These are phyloP conservation scores for Spatula versicolor DNA, from an alignment of 2,797 vertebrate genomes.

Conservation along the genomic window DNA sequence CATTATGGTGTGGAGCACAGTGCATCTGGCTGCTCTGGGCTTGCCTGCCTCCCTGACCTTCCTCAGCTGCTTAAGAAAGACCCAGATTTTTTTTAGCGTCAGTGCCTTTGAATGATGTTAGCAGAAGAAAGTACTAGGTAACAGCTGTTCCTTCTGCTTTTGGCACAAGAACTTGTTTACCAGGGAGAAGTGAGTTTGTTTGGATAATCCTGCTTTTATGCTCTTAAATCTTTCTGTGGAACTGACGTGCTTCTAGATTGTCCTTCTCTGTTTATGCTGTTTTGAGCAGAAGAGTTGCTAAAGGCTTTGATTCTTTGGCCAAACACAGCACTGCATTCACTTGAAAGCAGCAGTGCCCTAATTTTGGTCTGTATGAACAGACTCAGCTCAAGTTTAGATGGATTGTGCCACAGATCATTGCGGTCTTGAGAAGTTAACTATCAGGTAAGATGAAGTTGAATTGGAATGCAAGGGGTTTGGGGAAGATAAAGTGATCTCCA, in stretches of 20 bases:
- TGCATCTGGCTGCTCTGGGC: not conserved
- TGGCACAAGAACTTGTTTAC: slow-evolving; percentile 40
- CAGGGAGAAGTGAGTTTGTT: not conserved
- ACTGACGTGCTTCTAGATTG: not conserved
- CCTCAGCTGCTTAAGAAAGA: not conserved
- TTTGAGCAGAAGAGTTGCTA: not conserved
- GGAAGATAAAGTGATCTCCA: not conserved
- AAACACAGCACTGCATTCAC: not conserved
- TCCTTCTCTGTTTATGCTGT: not conserved
- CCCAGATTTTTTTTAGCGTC: not conserved
- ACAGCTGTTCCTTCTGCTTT: not conserved
- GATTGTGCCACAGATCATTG: not conserved
- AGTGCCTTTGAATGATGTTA: not conserved
- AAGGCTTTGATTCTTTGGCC: not conserved
- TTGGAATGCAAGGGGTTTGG: not conserved
- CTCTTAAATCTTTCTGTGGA: not conserved
- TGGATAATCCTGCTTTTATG: slow-evolving; percentile 36
- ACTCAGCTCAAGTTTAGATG: not conserved
- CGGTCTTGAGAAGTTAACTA: not conserved
- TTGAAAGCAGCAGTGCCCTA: not conserved
- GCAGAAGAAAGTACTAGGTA: not conserved
- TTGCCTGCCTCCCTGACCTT: not conserved
- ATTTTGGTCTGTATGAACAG: not conserved
- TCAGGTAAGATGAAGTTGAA: not conserved
- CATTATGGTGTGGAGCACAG: not conserved